A percentile compares a stretch with the other conserved stretches of the same genome.
These are phyloP conservation scores for Monodelphis domestica DNA, from an alignment of 2,797 vertebrate genomes.

Conservation along the genomic window DNA sequence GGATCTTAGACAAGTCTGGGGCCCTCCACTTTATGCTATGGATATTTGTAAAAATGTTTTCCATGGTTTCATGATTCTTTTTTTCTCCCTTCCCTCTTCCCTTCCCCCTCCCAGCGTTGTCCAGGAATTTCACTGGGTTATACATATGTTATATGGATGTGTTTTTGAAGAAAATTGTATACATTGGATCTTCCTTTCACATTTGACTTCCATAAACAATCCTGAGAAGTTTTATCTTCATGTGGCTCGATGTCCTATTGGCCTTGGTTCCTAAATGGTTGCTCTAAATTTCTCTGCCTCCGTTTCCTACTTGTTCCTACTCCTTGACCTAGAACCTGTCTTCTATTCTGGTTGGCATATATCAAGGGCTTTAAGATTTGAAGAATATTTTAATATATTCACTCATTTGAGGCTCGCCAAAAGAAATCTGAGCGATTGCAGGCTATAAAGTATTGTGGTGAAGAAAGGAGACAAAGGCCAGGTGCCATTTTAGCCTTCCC, in stretches of 20 bases:
- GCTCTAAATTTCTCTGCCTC: neutral
- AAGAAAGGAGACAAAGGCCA: no score
- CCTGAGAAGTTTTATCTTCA: neutral
- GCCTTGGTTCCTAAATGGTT: neutral
- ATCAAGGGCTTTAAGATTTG: neutral
- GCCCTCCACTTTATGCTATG: neutral
- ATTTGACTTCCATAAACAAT: neutral
- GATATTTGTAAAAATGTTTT: no score
- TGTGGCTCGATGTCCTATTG: neutral
- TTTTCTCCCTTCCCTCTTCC: no score
- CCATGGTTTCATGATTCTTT: no score
- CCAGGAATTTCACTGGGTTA: no score
- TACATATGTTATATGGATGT: no score
- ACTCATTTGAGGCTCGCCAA: neutral
- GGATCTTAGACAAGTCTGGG: neutral
- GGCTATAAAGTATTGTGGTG: neutral
- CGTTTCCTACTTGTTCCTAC: neutral
- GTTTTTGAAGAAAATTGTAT: neutral
- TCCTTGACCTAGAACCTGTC: neutral
- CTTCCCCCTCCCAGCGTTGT: no score
- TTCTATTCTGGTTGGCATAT: neutral
- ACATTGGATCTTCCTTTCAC: neutral
- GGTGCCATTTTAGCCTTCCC: neutral
- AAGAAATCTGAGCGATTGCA: neutral
- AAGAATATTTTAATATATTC: neutral